Base-by-base conservation (phyloP, 2,888 invertebrate genomes). In the Torymus auratus region DNA sequence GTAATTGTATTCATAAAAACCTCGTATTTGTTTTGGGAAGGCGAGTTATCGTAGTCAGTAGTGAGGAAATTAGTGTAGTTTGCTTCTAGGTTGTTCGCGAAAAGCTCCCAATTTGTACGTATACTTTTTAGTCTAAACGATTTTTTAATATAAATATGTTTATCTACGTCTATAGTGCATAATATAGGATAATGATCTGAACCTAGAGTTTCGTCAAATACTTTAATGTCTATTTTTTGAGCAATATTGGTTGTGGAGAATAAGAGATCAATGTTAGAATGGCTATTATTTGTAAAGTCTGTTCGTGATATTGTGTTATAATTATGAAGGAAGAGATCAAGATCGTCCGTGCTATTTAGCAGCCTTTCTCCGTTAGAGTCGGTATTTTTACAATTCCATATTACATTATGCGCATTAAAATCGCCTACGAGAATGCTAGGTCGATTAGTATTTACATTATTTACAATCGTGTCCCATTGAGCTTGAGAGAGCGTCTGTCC, bases 201-300 rank as follows among this genome's bases (percentile, higher is more conserved):
- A 0, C 65, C 74, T 12, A 14, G 14, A 0, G 56, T 65, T n/a
- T 64, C 78, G 7, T 64, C 65, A 13, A 15, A 1, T 5, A 71
- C 65, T 15, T 61, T 11, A 23, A 60, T 15, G 52, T 56, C 23
- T 11, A 75, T 67, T 41, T 70, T 64, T 11, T 77, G 12, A 13
- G 23, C 14, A 11, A 76, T 60, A n/a, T 76, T 69, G 2, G 10
- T 13, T 3, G 61, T 69, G 55, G 78, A 73, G 11, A 78, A 52
- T 60, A 78, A 17, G 2, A 73, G n/a, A 17, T 78, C 78, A 41
- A 78, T 17, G n/a, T 73, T 78, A 10, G 72, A 67, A 52, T 28
- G 58, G 5, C 23, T 53, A 14, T 71, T 55, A 1, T 1, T 67
- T 4, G 12, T 28, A 28, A 4, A 0, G 11, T 75, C 14, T n/a